Evolutionary conservation across 2,888 invertebrate genomes (phyloP).

Genomic region (Calliopum simillimum): DNA sequence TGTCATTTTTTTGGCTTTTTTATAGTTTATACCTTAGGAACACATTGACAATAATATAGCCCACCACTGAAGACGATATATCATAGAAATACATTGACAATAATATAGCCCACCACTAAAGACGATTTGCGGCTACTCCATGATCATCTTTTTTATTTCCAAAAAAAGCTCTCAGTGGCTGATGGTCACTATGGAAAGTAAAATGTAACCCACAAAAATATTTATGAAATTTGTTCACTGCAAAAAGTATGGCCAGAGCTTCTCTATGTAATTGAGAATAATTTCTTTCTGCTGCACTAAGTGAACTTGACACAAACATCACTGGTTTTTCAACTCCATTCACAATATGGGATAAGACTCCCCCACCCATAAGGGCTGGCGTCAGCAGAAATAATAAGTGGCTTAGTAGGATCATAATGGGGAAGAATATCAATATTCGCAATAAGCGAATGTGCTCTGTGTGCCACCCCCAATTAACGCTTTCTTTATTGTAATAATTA

Average conservation of each 20-base stretch:
- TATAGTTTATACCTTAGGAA: not conserved
- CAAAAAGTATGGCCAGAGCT: constrained; percentile 29
- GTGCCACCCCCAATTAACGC: not conserved
- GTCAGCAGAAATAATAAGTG: not conserved
- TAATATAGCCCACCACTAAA: constrained; percentile 29
- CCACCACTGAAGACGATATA: constrained; percentile 26
- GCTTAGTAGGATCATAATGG: not conserved
- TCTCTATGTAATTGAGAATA: constrained; percentile 33
- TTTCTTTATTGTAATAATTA: constrained; percentile 25
- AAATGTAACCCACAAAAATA: constrained; percentile 28
- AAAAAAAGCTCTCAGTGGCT: constrained; percentile 29
- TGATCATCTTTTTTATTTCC: constrained; percentile 14
- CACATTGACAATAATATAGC: constrained; percentile 13
- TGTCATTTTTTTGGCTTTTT: too few relatives aligned
- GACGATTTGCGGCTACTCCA: constrained; percentile 22
- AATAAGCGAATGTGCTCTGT: not conserved
- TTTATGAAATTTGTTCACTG: constrained; percentile 21
- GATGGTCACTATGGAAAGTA: constrained; percentile 25
- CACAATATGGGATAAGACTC: constrained; percentile 10
- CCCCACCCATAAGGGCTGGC: too few relatives aligned
- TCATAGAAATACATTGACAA: constrained; percentile 4
- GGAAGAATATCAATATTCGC: not conserved
- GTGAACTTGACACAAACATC: not conserved
- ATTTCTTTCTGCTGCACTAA: not conserved
- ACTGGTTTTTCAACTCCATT: constrained; percentile 5